phyloP scores from a whole-genome alignment of 2,113 vertebrate genomes.

The Cnemophilus loriae region DNA sequence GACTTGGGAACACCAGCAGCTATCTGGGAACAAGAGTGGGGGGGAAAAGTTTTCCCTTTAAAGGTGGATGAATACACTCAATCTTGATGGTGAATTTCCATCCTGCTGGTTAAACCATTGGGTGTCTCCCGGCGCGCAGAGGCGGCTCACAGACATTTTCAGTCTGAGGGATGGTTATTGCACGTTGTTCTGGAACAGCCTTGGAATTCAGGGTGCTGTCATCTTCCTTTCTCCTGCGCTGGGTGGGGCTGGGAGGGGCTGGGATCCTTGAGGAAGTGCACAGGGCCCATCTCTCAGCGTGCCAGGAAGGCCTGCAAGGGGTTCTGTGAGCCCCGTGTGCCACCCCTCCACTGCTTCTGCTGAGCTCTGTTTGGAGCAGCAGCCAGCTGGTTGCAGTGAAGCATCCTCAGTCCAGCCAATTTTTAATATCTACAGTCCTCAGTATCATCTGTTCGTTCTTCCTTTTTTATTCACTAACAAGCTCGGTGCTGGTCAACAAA shows the following conservation, averaged over 20 bases:
- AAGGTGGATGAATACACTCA: not conserved
- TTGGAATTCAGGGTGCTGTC: not conserved
- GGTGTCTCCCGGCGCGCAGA: not conserved
- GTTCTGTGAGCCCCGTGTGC: fast-evolving
- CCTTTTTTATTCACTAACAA: not conserved
- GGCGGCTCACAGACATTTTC: fast-evolving
- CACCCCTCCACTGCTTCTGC: not conserved
- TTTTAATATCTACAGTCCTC: not conserved
- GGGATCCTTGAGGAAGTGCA: not conserved
- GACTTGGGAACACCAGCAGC: not conserved
- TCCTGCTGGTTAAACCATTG: fast-evolving
- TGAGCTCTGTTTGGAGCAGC: not conserved
- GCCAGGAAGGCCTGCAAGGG: not conserved
- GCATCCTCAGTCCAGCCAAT: not conserved
- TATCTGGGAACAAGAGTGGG: not conserved
- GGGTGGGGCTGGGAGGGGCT: not conserved
- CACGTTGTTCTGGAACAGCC: not conserved
- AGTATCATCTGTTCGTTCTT: not conserved
- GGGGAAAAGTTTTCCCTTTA: not conserved
- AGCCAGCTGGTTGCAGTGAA: not conserved
- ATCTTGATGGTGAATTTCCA: not conserved
- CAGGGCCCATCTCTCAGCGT: fast-evolving
- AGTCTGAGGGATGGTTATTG: not conserved
- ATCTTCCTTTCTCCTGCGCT: not conserved
- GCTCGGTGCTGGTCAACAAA: not conserved